phyloP scores from a whole-genome alignment of 2,888 invertebrate genomes.

The Tenthredo amoena region DNA sequence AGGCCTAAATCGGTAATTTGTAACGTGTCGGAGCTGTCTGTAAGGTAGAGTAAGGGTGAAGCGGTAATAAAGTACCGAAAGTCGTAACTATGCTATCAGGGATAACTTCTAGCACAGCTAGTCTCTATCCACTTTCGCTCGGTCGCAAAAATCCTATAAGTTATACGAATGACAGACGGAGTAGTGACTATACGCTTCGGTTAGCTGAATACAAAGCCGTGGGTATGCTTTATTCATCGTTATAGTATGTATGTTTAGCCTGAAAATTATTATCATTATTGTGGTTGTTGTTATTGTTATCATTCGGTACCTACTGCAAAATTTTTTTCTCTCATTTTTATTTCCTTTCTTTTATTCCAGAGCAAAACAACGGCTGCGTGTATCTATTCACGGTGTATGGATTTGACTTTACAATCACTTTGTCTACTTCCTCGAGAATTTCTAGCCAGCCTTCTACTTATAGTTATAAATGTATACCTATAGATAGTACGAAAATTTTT shows the following conservation, averaged over 20 bases:
- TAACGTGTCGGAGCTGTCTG: conserved; percentile 38
- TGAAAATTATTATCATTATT: conserved; percentile 40
- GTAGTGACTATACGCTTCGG: conserved; percentile 54
- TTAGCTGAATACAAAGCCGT: conserved; percentile 53
- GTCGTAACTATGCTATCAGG: conserved; percentile 55
- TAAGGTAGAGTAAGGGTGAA: conserved; percentile 4
- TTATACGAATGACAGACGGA: conserved; percentile 64
- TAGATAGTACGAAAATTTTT: neutral
- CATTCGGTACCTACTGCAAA: conserved; percentile 13
- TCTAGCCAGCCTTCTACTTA: neutral
- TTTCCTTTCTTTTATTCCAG: neutral
- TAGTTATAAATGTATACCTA: neutral
- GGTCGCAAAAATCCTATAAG: conserved; percentile 61
- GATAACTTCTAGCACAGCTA: conserved; percentile 36
- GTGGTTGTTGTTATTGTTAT: conserved; percentile 23
- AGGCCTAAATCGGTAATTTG: conserved; percentile 34
- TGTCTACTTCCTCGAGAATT: conserved; percentile 34
- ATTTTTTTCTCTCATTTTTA: neutral
- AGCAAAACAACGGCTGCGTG: neutral
- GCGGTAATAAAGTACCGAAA: conserved; percentile 63
- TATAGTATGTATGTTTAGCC: neutral
- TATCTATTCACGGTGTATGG: conserved; percentile 32
- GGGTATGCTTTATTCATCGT: conserved; percentile 45
- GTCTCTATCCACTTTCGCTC: conserved; percentile 62
- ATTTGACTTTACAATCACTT: conserved; percentile 47